Evolutionary conservation across 2,797 vertebrate genomes (phyloP).

Genomic region (Rhynchotus rufescens): DNA sequence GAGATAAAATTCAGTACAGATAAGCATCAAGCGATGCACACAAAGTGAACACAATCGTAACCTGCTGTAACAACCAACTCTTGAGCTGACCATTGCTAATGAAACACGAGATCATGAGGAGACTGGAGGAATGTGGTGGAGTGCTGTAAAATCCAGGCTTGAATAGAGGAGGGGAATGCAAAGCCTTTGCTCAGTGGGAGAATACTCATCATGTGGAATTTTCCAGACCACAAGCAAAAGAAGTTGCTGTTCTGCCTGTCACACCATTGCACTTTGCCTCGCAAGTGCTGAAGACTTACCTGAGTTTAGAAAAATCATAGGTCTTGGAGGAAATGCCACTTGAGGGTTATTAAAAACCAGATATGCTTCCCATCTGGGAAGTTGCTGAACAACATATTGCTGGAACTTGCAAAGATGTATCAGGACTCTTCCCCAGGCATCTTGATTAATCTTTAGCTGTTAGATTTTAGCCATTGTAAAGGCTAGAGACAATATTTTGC

Average conservation of each 20-base stretch:
- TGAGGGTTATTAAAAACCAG: neutral
- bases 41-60: neutral
- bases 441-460: neutral
- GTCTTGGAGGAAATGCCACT: neutral
- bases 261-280: fast-evolving
- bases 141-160: neutral
- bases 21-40: neutral
- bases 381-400: neutral
- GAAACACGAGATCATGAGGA: neutral
- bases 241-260: neutral
- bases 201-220: neutral
- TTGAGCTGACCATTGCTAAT: neutral
- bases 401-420: neutral
- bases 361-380: neutral
- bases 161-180: neutral
- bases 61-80: neutral
- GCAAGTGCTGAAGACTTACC: fast-evolving
- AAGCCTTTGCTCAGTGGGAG: neutral
- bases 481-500: neutral
- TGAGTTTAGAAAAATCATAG: neutral
- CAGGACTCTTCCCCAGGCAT: neutral
- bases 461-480: neutral
- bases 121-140: neutral
- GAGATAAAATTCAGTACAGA: neutral
- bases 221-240: neutral